Conservation (phyloP, 2,797 vertebrate species). For the Eulemur albifrons region DNA sequence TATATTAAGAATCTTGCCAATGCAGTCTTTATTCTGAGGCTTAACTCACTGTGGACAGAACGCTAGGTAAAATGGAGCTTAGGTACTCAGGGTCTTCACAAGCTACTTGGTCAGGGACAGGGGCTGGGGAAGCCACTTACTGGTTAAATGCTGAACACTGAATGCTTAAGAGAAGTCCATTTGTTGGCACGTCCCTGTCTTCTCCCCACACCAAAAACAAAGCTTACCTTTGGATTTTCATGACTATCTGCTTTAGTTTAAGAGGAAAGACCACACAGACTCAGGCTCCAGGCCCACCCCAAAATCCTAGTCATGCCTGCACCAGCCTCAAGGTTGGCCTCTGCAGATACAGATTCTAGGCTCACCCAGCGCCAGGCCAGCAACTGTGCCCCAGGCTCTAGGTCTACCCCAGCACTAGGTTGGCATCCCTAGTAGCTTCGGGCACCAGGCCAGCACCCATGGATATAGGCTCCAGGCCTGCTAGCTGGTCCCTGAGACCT, state of each 20-base stretch:
- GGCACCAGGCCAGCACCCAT: neutral
- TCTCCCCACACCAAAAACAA: neutral
- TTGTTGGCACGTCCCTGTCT: neutral
- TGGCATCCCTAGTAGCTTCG: neutral
- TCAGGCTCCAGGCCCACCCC: neutral
- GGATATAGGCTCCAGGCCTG: neutral
- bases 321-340: neutral
- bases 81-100: neutral
- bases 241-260: slow-evolving; percentile 19
- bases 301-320: neutral
- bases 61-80: neutral
- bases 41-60: neutral
- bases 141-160: neutral
- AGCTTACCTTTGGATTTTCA: neutral
- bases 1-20: neutral
- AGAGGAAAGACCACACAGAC: neutral
- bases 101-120: neutral
- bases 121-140: neutral
- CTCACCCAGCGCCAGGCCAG: neutral
- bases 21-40: neutral
- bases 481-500: neutral
- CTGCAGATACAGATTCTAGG: neutral
- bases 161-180: neutral
- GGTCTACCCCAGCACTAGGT: neutral
- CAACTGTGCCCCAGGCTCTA: neutral